phyloP scores from a whole-genome alignment of 1,140 invertebrate genomes.

The Pygmarrhopalites habei region DNA sequence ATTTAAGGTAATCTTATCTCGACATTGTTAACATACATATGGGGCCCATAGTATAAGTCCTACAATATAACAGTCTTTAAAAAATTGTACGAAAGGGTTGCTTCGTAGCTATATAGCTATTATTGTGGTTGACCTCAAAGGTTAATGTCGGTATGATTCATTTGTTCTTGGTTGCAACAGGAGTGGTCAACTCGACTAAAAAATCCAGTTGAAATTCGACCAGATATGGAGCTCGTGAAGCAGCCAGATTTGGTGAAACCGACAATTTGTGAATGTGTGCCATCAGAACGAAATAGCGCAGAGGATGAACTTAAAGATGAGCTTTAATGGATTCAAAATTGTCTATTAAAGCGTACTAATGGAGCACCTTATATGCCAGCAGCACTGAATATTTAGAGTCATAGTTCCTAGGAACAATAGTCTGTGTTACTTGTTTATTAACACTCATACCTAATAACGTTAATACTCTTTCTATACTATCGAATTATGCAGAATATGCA shows the following conservation, averaged over 20 bases:
- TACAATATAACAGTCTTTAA: too few species aligned
- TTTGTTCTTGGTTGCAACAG: too few species aligned
- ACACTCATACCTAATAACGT: too few species aligned
- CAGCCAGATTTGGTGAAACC: constrained; percentile 47
- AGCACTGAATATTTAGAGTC: too few species aligned
- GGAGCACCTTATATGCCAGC: too few species aligned
- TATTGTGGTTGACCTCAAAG: neutral
- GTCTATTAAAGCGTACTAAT: neutral
- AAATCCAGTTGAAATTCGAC: constrained; percentile 52
- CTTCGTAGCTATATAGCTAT: neutral
- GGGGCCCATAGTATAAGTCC: too few species aligned
- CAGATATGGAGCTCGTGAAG: constrained; percentile 67
- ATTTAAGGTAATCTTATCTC: constrained; percentile 57
- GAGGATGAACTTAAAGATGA: constrained; percentile 18
- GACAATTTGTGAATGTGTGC: constrained; percentile 18
- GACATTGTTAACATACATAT: too few species aligned
- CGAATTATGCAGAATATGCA: too few species aligned
- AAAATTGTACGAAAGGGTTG: too few species aligned
- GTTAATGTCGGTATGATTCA: constrained; percentile 5
- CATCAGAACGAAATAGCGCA: neutral
- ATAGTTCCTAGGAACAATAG: too few species aligned
- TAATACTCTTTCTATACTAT: too few species aligned
- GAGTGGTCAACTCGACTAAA: constrained; percentile 66
- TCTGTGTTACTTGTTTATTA: too few species aligned
- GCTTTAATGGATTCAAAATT: constrained; percentile 15